Evolutionary conservation across 2,113 vertebrate species (phyloP).

Genomic region (Oreochromis niloticus): DNA sequence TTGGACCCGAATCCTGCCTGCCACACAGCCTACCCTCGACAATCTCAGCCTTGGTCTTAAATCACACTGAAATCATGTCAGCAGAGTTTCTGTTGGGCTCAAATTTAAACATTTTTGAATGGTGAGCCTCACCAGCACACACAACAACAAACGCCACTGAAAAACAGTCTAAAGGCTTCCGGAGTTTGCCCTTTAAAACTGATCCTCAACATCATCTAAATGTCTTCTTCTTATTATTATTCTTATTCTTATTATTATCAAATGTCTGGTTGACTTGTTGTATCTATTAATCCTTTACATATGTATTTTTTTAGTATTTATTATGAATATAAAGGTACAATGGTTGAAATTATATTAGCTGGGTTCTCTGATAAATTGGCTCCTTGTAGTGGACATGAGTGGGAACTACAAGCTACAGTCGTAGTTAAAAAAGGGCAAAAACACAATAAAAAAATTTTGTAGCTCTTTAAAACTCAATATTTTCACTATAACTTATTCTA

Average conservation of each 20-base stretch:
- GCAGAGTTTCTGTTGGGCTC: background rate
- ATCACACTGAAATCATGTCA: background rate
- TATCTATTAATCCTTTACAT: background rate
- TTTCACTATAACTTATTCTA: background rate
- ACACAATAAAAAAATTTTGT: fast-evolving
- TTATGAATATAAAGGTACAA: background rate
- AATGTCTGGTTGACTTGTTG: background rate
- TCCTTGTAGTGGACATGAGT: background rate
- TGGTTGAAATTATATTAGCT: background rate
- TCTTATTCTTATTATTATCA: background rate
- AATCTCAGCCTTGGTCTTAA: background rate
- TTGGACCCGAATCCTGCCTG: background rate
- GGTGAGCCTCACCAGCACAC: background rate
- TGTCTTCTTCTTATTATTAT: background rate
- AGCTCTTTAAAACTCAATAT: background rate
- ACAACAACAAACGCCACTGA: background rate
- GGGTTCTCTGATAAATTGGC: background rate
- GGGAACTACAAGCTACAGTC: background rate
- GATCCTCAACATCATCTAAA: background rate
- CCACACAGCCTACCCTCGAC: background rate
- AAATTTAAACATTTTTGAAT: background rate
- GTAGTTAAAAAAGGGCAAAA: background rate
- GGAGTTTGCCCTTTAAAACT: background rate
- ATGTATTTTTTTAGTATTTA: background rate
- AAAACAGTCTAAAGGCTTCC: background rate